A percentile compares a stretch with the other conserved stretches of the same genome.
Conservation (phyloP, 1,140 invertebrate species). For the Cotesia vestalis region DNA sequence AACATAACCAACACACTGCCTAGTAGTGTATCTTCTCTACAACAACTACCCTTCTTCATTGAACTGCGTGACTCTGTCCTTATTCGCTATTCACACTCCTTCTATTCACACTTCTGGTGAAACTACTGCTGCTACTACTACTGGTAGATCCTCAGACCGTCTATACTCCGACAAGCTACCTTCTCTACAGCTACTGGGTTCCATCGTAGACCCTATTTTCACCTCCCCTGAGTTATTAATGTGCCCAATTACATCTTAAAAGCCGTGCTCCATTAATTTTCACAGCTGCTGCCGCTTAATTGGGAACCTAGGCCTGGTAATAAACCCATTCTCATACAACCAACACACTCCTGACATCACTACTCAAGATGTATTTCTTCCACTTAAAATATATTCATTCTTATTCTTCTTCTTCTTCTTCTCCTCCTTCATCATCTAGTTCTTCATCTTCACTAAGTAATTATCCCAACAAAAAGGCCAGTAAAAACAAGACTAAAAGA, state of each 20-base stretch:
- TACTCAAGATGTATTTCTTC: constrained; percentile 7
- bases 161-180: not conserved
- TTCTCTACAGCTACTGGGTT: not conserved
- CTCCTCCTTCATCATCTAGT: constrained; percentile 45
- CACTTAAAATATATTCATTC: not conserved
- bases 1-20: too few relatives aligned
- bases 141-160: not conserved
- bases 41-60: not conserved
- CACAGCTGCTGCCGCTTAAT: constrained; percentile 74
- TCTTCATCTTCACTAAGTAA: not conserved
- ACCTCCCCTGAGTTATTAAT: constrained; percentile 68
- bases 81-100: not conserved
- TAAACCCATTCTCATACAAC: constrained; percentile 63
- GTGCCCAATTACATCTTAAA: constrained; percentile 75
- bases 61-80: not conserved
- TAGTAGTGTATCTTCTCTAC: too few relatives aligned
- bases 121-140: not conserved
- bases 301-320: constrained; percentile 71
- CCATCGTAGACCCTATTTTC: constrained; percentile 27
- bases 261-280: constrained; percentile 74
- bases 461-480: too few relatives aligned
- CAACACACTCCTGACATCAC: constrained; percentile 43
- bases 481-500: too few relatives aligned
- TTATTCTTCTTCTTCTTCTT: constrained; percentile 46
- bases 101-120: not conserved